Conservation (phyloP, 1,140 invertebrate genomes). For the Ganaspis sp. region DNA sequence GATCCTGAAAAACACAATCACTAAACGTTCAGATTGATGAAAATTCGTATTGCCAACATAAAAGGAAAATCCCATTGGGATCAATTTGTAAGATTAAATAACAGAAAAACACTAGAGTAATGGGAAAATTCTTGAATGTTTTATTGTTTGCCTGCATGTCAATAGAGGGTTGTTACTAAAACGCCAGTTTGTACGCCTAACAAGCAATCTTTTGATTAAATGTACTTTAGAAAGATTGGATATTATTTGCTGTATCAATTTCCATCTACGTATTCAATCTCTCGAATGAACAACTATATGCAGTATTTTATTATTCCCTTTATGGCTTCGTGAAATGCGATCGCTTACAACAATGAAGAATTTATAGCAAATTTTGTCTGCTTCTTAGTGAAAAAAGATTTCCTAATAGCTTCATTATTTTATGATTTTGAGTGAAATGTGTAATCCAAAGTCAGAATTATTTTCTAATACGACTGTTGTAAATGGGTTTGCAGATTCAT, state of each 20-base stretch:
- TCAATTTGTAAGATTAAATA: slow-evolving; percentile 1
- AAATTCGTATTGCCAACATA: too few species aligned
- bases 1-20: too few species aligned
- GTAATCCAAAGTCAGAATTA: background rate
- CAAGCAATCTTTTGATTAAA: slow-evolving; percentile 23
- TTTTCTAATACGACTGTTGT: slow-evolving; percentile 6
- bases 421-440: background rate
- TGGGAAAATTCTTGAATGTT: background rate
- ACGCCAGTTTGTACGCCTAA: background rate
- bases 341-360: background rate
- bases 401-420: too few species aligned
- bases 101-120: background rate
- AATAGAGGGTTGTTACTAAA: background rate
- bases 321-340: background rate
- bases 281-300: background rate
- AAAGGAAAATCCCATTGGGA: too few species aligned
- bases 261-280: slow-evolving; percentile 13
- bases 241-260: slow-evolving; percentile 17
- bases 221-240: slow-evolving; percentile 15
- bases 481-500: background rate
- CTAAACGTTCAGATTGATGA: too few species aligned
- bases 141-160: slow-evolving; percentile 5
- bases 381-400: background rate
- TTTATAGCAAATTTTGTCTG: background rate
- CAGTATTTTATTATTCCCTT: background rate